phyloP scores from a whole-genome alignment of 2,113 vertebrate genomes.

The Lophochroa leadbeateri region DNA sequence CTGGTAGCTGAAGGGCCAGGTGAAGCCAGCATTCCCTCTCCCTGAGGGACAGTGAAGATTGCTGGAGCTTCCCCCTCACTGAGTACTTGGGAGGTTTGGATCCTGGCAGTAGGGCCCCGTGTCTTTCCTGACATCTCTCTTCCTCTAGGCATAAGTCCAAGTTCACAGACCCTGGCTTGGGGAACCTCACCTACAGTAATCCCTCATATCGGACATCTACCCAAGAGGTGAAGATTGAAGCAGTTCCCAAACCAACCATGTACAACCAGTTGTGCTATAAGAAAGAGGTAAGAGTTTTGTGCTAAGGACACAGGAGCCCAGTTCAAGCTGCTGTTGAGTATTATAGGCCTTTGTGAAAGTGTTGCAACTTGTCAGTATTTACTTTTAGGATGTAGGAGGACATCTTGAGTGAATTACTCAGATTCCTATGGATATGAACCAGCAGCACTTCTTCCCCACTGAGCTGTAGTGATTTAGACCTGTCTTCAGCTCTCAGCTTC shows the following conservation, averaged over 20 bases:
- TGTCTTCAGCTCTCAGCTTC: neutral
- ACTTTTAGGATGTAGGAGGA: neutral
- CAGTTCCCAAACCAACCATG: conserved; percentile 88
- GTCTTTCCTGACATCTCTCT: conserved; percentile 22
- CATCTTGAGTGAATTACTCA: neutral
- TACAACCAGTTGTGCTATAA: conserved; percentile 96
- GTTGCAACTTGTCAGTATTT: neutral
- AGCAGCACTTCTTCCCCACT: neutral
- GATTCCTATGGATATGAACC: neutral
- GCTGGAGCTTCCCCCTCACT: neutral
- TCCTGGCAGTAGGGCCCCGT: neutral
- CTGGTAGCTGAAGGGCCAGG: neutral
- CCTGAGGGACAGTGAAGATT: neutral
- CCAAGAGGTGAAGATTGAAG: conserved; percentile 97
- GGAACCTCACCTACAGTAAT: conserved; percentile 97
- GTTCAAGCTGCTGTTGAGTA: neutral
- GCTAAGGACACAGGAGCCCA: neutral
- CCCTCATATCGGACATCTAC: conserved; percentile 97
- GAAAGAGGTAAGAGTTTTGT: conserved; percentile 86
- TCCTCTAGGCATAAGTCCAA: conserved; percentile 90
- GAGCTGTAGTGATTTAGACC: neutral
- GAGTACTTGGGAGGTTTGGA: neutral
- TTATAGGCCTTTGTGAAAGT: neutral
- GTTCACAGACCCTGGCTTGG: conserved; percentile 90
- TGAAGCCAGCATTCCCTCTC: neutral